These are phyloP conservation scores for Aradophagus sp. DNA, from an alignment of 1,140 invertebrate genomes.

Conservation along the genomic window DNA sequence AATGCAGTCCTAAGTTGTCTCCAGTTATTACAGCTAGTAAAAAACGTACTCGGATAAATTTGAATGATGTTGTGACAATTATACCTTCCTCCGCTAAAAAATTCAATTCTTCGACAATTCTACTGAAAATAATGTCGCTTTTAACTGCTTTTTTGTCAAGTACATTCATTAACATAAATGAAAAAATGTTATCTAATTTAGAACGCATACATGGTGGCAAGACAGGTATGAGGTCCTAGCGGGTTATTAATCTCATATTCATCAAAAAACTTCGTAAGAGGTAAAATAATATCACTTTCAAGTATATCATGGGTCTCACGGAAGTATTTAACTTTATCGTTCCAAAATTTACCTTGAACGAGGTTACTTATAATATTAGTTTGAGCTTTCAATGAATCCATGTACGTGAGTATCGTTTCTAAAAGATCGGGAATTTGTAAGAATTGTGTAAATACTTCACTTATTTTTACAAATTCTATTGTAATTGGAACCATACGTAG, in stretches of 20 bases:
- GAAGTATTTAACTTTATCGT: constrained; percentile 14
- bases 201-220: constrained; percentile 51
- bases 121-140: constrained; percentile 50
- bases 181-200: constrained; percentile 62
- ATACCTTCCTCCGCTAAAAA: constrained; percentile 40
- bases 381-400: constrained; percentile 19
- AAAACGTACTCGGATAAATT: constrained; percentile 6
- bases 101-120: constrained; percentile 58
- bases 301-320: constrained; percentile 2
- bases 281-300: constrained; percentile 12
- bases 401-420: constrained; percentile 22
- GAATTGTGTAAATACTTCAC: constrained; percentile 33
- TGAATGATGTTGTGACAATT: constrained; percentile 1
- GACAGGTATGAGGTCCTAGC: constrained; percentile 52
- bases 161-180: constrained; percentile 56
- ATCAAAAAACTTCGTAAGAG: constrained; percentile 10
- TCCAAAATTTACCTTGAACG: constrained; percentile 11
- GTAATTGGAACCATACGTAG: constrained; percentile 11
- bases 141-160: constrained; percentile 54
- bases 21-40: constrained; percentile 16
- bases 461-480: constrained; percentile 23
- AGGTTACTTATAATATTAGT: constrained; percentile 22
- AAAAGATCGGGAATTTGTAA: constrained; percentile 35
- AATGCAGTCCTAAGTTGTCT: constrained; percentile 30
- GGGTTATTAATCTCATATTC: constrained; percentile 24